These are phyloP conservation scores for Archips xylosteana DNA, from an alignment of 2,888 invertebrate species.

Conservation along the genomic window DNA sequence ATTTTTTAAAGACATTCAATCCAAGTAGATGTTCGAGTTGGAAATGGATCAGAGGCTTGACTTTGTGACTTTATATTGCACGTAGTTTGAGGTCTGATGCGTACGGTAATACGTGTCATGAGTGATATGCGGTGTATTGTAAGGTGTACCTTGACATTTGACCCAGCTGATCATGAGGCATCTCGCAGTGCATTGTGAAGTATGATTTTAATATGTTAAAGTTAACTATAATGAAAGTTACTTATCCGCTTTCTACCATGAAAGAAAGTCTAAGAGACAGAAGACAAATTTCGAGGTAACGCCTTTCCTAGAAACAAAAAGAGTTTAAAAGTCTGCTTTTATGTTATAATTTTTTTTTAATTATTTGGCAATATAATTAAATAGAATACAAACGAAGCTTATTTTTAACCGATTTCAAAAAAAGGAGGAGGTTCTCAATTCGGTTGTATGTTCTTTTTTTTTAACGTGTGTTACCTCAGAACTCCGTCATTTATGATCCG, in stretches of 20 bases:
- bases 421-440: too few species aligned
- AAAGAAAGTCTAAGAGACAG: constrained; percentile 23
- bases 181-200: constrained; percentile 58
- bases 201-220: constrained; percentile 31
- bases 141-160: constrained; percentile 76
- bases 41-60: constrained; percentile 53
- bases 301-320: too few species aligned
- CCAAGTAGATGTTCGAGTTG: constrained; percentile 45
- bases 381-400: too few species aligned
- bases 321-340: too few species aligned
- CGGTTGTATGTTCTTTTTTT: too few species aligned
- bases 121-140: constrained; percentile 46
- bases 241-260: constrained; percentile 21
- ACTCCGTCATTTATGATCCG: too few species aligned
- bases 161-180: constrained; percentile 74
- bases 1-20: constrained; percentile 66
- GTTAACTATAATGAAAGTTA: constrained; percentile 50
- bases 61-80: constrained; percentile 59
- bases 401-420: too few species aligned
- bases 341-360: too few species aligned
- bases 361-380: too few species aligned
- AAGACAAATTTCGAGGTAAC: neutral
- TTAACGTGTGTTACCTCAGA: too few species aligned
- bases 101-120: constrained; percentile 65
- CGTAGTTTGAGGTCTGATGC: constrained; percentile 65